Evolutionary conservation across 2,888 invertebrate genomes (phyloP).

Genomic region (Euzophera pinguis): DNA sequence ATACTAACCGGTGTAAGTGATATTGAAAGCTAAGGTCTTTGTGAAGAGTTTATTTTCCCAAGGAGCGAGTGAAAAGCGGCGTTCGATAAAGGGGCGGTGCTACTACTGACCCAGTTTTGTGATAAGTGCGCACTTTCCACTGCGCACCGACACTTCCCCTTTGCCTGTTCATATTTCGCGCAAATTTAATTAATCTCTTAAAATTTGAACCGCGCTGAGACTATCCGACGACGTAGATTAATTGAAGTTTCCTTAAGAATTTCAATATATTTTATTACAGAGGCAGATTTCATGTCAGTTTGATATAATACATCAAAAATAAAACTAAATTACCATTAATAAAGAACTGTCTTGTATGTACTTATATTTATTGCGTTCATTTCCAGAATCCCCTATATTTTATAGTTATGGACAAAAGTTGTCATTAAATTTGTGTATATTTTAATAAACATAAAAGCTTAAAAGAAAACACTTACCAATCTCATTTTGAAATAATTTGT

Average conservation of each 20-base stretch:
- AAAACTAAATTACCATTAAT: too few relatives aligned
- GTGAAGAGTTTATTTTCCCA: slow-evolving; percentile 57
- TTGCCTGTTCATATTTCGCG: slow-evolving; percentile 60
- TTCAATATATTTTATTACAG: too few relatives aligned
- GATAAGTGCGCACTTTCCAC: slow-evolving; percentile 74
- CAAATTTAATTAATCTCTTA: slow-evolving; percentile 36
- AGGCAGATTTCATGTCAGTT: too few relatives aligned
- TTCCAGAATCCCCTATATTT: too few relatives aligned
- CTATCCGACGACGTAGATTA: too few relatives aligned
- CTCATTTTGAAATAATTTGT: slow-evolving; percentile 57
- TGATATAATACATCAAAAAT: too few relatives aligned
- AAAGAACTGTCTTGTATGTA: too few relatives aligned
- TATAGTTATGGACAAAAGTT: neutral
- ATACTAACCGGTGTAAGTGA: slow-evolving; percentile 28
- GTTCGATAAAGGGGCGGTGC: slow-evolving; percentile 78
- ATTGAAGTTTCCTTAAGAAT: too few relatives aligned
- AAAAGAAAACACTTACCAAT: slow-evolving; percentile 51
- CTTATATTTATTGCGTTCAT: too few relatives aligned
- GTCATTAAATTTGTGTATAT: neutral
- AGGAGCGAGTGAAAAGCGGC: slow-evolving; percentile 40
- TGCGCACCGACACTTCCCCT: slow-evolving; percentile 70
- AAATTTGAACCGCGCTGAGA: slow-evolving; percentile 16
- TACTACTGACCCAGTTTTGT: slow-evolving; percentile 77
- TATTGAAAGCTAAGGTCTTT: slow-evolving; percentile 47
- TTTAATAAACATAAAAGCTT: neutral